Conservation (phyloP, 2,797 vertebrate genomes). For the Peromyscus nudipes region DNA sequence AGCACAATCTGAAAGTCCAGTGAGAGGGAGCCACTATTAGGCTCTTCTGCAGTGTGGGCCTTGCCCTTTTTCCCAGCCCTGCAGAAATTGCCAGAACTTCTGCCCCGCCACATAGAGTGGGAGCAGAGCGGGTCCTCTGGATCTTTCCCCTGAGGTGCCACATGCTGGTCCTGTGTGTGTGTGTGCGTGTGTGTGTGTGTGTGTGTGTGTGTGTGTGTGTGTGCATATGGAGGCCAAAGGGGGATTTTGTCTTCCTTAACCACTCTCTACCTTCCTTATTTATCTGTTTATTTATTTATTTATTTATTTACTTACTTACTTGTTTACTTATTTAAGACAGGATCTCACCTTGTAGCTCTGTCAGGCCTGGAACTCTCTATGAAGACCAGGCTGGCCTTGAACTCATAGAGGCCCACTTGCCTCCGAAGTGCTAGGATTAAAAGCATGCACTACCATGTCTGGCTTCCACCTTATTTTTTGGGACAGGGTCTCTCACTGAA, state of each 20-base stretch:
- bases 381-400: background rate
- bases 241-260: background rate
- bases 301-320: too few species aligned
- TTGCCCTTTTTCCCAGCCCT: background rate
- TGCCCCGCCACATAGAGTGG: background rate
- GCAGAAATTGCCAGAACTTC: background rate
- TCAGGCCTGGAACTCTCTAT: background rate
- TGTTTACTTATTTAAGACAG: background rate
- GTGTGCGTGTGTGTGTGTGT: background rate
- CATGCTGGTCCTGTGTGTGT: too few species aligned
- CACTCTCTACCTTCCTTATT: background rate
- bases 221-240: background rate
- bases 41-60: background rate
- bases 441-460: too few species aligned
- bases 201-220: too few species aligned
- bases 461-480: background rate
- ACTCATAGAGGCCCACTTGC: background rate
- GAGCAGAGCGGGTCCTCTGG: background rate
- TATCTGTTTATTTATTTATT: background rate
- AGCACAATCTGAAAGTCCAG: background rate
- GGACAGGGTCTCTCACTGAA: background rate
- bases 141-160: background rate
- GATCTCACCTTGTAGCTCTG: background rate
- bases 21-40: fast-evolving
- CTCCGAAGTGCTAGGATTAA: background rate